Base-by-base conservation (phyloP, 2,797 vertebrate species). In the Ptychadena robeensis region DNA sequence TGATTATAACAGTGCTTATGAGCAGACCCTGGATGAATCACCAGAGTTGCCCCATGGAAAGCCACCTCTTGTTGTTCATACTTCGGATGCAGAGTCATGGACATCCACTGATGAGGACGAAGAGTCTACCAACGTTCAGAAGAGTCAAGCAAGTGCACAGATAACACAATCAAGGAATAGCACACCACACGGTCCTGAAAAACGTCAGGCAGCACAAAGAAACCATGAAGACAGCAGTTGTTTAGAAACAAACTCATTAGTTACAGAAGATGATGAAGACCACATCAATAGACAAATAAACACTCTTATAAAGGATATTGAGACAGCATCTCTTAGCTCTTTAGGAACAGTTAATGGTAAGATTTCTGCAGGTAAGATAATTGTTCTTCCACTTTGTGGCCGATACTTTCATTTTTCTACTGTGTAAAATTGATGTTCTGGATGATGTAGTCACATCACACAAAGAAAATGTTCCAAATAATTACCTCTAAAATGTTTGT, bases 201-300 rank as follows among this genome's bases (percentile, higher is more conserved):
- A 48, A 72, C 72, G 84, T 79, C 86, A 83, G 44, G 71, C 71
- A 61, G 86, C 22, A 66, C n/a, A 3, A 57, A 25, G 76, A 86
- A 87, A 84, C 86, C 31, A 25, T n/a, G 88, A 91, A 31, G 88
- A 88, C 10, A 80, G 80, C 1, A 88, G 90, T 32, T 28, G 48
- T 0, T 71, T 40, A 5, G 87, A 87, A 48, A 71, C 35, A 10
- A 90, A 95, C 85, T 90, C 92, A 82, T 88, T 93, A 77, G 91
- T 95, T 8, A 75, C 89, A n/a, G 94, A 95, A 82, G 93, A 95
- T 86, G 15, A 61, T 35, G 89, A 90, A 44, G 88, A 88, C 81
- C 88, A 92, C 34, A 85, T 88, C 83, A 88, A 88, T 86, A 1
- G 85, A 78, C 89, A 85, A 80, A 87, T 59, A 64, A 81, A 70